phyloP scores from a whole-genome alignment of 2,888 invertebrate species.

The Athripsodes cinereus region DNA sequence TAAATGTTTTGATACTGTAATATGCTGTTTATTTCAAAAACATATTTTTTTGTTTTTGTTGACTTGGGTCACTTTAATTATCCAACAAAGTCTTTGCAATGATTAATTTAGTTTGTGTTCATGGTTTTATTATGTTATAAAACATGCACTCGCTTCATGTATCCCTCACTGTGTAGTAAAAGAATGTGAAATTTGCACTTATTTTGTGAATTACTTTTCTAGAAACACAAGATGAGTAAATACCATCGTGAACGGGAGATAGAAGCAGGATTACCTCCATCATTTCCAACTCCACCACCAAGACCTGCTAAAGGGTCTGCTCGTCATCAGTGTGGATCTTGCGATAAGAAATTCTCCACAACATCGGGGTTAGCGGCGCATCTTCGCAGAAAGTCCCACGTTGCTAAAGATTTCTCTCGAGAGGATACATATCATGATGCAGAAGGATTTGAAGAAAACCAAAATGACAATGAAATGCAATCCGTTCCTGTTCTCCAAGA shows the following conservation, averaged over 20 bases:
- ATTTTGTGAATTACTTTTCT: too few species aligned
- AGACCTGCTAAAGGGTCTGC: neutral
- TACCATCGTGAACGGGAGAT: slow-evolving; percentile 22
- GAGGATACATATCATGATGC: neutral
- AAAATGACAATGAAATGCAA: neutral
- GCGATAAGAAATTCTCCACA: slow-evolving; percentile 18
- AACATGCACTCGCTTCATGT: too few species aligned
- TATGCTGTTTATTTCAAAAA: too few species aligned
- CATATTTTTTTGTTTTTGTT: too few species aligned
- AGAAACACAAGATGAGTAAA: slow-evolving; percentile 25
- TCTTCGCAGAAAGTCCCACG: slow-evolving; percentile 17
- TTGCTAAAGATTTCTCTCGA: slow-evolving; percentile 6
- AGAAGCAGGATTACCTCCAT: slow-evolving; percentile 8
- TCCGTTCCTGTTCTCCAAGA: neutral
- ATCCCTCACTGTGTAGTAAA: too few species aligned
- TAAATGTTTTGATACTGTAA: too few species aligned
- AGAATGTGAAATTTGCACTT: too few species aligned
- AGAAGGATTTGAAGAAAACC: neutral
- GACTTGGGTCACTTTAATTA: too few species aligned
- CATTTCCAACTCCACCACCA: neutral
- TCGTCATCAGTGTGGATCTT: slow-evolving; percentile 12
- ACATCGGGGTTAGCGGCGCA: slow-evolving; percentile 12
- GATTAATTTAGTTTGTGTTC: too few species aligned
- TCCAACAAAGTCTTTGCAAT: too few species aligned
- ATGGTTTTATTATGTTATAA: too few species aligned